phyloP scores from a whole-genome alignment of 2,888 invertebrate species.

The Polyommatus icarus region DNA sequence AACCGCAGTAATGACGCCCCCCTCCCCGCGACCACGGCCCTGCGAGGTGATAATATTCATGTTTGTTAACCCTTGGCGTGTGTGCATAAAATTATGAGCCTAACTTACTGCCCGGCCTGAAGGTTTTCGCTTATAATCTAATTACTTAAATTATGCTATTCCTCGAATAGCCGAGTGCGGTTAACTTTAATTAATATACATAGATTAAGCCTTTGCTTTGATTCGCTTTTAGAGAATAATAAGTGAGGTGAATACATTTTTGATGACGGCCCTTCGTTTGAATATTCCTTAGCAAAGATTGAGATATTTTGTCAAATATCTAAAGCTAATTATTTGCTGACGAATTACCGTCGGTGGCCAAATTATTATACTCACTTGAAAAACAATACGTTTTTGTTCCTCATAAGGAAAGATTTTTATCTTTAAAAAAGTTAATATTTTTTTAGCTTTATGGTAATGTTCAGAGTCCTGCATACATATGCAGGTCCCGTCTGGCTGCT shows the following conservation, averaged over 20 bases:
- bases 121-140: slow-evolving; percentile 33
- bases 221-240: slow-evolving; percentile 31
- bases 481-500: no score
- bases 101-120: slow-evolving; percentile 35
- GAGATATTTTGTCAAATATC: neutral
- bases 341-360: no score
- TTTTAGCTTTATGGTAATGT: no score
- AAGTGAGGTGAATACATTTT: slow-evolving; percentile 22
- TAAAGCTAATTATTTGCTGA: neutral
- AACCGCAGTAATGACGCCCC: slow-evolving; percentile 6
- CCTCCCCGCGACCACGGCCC: slow-evolving; percentile 14
- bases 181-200: slow-evolving; percentile 33
- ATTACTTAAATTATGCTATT: slow-evolving; percentile 33
- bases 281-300: neutral
- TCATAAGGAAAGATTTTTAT: no score
- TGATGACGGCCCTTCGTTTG: neutral
- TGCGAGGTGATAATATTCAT: slow-evolving; percentile 37
- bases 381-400: no score
- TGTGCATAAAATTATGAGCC: slow-evolving; percentile 36
- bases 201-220: slow-evolving; percentile 32
- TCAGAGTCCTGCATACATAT: no score
- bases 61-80: slow-evolving; percentile 35
- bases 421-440: no score
- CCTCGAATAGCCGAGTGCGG: slow-evolving; percentile 27
- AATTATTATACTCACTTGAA: no score